Percentiles rank a stretch among this genome's conserved stretches.
Conservation (phyloP, 2,888 invertebrate genomes). For the Pogonocherus hispidulus region DNA sequence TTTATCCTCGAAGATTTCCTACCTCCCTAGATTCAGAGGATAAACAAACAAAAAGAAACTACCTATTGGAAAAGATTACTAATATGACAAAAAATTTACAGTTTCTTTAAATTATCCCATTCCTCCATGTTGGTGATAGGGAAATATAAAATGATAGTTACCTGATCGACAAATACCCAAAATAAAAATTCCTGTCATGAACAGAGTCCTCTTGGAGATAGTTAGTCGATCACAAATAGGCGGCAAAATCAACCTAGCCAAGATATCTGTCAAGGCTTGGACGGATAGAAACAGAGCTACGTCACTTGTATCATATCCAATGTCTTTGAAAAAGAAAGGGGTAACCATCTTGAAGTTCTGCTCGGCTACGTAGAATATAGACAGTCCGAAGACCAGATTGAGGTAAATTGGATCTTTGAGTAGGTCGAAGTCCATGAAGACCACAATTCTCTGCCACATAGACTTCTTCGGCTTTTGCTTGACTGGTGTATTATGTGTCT, state of each 20-base stretch:
- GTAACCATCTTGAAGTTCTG: constrained; percentile 76
- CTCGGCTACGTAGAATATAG: constrained; percentile 82
- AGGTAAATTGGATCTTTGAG: constrained; percentile 81
- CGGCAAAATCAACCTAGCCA: constrained; percentile 80
- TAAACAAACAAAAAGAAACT: too few species aligned
- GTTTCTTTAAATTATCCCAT: constrained; percentile 5
- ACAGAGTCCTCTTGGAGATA: constrained; percentile 79
- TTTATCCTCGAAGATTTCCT: too few species aligned
- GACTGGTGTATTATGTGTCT: constrained; percentile 50
- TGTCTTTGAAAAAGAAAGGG: constrained; percentile 60
- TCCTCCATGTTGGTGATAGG: constrained; percentile 20
- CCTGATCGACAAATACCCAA: constrained; percentile 81
- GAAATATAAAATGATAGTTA: constrained; percentile 67
- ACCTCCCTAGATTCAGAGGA: too few species aligned
- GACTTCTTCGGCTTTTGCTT: constrained; percentile 57
- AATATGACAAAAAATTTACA: too few species aligned
- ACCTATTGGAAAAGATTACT: too few species aligned
- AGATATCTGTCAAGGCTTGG: constrained; percentile 81
- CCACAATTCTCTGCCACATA: constrained; percentile 69
- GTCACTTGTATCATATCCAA: constrained; percentile 72
- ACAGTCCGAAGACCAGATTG: constrained; percentile 80
- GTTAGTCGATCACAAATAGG: constrained; percentile 78
- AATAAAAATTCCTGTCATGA: constrained; percentile 80
- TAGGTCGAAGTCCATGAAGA: constrained; percentile 80
- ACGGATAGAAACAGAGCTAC: constrained; percentile 82